phyloP scores from a whole-genome alignment of 2,113 vertebrate genomes.

The Callionymus lyra region DNA sequence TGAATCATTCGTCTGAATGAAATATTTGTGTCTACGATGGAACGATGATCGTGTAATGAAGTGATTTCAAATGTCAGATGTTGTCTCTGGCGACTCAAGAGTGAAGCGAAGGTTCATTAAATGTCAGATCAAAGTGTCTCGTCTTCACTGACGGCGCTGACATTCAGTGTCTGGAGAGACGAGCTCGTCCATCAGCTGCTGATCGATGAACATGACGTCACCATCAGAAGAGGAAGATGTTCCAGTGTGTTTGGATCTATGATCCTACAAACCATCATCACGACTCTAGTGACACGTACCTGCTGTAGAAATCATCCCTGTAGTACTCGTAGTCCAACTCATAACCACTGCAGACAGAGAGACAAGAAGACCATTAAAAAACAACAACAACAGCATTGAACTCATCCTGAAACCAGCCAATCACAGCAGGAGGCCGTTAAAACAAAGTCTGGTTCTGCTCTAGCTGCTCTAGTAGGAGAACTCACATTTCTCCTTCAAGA shows the following conservation, averaged over 20 bases:
- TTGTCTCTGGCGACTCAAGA: background rate
- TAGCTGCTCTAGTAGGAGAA: too few species aligned
- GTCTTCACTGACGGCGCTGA: conserved; percentile 27
- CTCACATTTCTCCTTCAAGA: too few species aligned
- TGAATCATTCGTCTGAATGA: too few species aligned
- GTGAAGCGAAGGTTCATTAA: conserved; percentile 27
- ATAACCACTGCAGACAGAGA: conserved; percentile 72
- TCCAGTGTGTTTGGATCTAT: conserved; percentile 6
- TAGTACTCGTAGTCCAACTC: conserved; percentile 99
- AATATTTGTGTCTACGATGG: too few species aligned
- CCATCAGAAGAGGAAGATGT: too few species aligned
- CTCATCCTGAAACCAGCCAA: too few species aligned
- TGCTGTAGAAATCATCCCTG: conserved; percentile 97
- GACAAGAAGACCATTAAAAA: background rate
- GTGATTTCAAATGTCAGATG: too few species aligned
- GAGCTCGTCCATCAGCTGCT: conserved; percentile 35
- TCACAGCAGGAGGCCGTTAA: too few species aligned
- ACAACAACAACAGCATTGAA: conserved; percentile 14
- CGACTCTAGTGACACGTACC: conserved; percentile 68
- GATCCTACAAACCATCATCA: background rate
- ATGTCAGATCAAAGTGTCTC: conserved; percentile 48
- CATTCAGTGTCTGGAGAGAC: conserved; percentile 51
- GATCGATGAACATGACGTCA: too few species aligned
- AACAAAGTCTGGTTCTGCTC: too few species aligned
- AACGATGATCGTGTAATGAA: too few species aligned